A percentile compares a stretch with the other conserved stretches of the same genome.
Conservation (phyloP, 2,113 vertebrate genomes). For the Rhegmatorhina hoffmannsi region DNA sequence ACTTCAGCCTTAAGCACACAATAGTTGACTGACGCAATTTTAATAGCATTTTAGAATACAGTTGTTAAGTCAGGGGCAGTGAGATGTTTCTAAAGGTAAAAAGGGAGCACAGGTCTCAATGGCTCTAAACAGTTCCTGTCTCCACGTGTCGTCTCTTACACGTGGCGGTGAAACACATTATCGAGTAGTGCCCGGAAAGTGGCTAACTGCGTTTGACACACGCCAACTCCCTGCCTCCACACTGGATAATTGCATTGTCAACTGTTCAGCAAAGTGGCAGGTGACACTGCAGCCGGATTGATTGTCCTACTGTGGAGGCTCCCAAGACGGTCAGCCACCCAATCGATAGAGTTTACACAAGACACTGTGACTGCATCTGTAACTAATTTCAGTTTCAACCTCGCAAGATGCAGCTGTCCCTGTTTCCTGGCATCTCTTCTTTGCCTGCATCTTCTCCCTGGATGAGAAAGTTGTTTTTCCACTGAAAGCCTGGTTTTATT, state of each 20-base stretch:
- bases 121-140: slow-evolving; percentile 76
- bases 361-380: slow-evolving; percentile 83
- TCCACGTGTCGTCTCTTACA: slow-evolving; percentile 64
- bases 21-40: slow-evolving; percentile 60
- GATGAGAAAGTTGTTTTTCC: slow-evolving; percentile 9
- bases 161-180: slow-evolving; percentile 75
- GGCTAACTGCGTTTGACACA: slow-evolving; percentile 87
- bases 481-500: neutral
- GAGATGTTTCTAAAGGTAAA: slow-evolving; percentile 43
- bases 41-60: slow-evolving; percentile 79
- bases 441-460: slow-evolving; percentile 28
- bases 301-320: slow-evolving; percentile 77
- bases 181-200: slow-evolving; percentile 79
- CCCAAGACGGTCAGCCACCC: slow-evolving; percentile 82
- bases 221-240: slow-evolving; percentile 87
- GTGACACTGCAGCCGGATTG: slow-evolving; percentile 84
- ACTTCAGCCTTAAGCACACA: slow-evolving; percentile 52
- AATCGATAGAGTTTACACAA: slow-evolving; percentile 87
- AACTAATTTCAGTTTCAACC: slow-evolving; percentile 86
- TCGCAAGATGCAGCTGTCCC: slow-evolving; percentile 57
- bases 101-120: slow-evolving; percentile 70
- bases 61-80: slow-evolving; percentile 72
- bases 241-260: slow-evolving; percentile 90
- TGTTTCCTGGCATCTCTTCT: slow-evolving; percentile 3
- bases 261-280: slow-evolving; percentile 87